Conservation (phyloP, 2,888 invertebrate genomes). For the Drosophila tripunctata region DNA sequence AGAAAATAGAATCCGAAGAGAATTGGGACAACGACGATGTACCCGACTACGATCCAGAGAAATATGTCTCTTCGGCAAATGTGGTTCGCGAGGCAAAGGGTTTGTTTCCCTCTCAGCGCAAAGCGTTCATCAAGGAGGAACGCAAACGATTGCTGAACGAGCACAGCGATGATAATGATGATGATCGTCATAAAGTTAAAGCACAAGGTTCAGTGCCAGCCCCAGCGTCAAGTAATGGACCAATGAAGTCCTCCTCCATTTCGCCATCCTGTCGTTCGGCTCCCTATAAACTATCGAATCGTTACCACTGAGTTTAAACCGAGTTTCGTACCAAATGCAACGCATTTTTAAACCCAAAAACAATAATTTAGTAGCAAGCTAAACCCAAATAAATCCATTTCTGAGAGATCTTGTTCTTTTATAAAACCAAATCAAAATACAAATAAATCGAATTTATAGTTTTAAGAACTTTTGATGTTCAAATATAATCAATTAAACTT, state of each 20-base stretch:
- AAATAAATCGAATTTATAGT: too few relatives aligned
- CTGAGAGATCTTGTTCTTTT: too few relatives aligned
- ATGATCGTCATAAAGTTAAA: too few relatives aligned
- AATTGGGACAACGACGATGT: slow-evolving; percentile 62
- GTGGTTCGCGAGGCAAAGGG: slow-evolving; percentile 73
- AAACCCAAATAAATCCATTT: neutral
- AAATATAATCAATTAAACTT: too few relatives aligned
- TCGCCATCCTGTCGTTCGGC: neutral
- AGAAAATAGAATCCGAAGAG: slow-evolving; percentile 54
- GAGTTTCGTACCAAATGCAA: neutral
- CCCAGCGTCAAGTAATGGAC: neutral
- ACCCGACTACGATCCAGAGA: slow-evolving; percentile 75
- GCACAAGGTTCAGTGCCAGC: too few relatives aligned
- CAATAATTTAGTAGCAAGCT: too few relatives aligned
- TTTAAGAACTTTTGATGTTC: too few relatives aligned
- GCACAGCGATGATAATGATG: slow-evolving; percentile 18
- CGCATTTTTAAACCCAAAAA: neutral
- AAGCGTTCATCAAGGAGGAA: slow-evolving; percentile 76
- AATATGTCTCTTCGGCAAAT: slow-evolving; percentile 62
- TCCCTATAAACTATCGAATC: slow-evolving; percentile 19
- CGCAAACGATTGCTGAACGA: slow-evolving; percentile 67
- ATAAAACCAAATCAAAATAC: too few relatives aligned
- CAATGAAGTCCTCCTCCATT: neutral
- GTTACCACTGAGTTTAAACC: neutral
- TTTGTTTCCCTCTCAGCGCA: slow-evolving; percentile 66